Evolutionary conservation across 2,888 invertebrate species (phyloP).

Genomic region (Erebia aethiops): DNA sequence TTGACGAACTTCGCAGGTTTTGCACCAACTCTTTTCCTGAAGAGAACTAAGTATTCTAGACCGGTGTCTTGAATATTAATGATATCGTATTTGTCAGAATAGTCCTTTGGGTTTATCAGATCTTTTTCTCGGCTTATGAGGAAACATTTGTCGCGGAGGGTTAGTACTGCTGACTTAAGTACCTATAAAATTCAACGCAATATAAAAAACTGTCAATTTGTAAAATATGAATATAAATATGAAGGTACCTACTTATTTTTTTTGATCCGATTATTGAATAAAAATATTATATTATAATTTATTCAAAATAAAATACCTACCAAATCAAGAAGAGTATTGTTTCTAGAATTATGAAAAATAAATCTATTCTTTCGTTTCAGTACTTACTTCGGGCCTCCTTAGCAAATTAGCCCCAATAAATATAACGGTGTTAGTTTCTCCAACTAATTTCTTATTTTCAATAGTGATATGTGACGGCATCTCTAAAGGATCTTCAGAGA

Average conservation of each 20-base stretch:
- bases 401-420: slow-evolving; percentile 81
- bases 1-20: slow-evolving; percentile 76
- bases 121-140: slow-evolving; percentile 83
- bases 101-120: slow-evolving; percentile 69
- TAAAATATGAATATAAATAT: background rate
- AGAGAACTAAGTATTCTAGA: slow-evolving; percentile 78
- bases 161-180: slow-evolving; percentile 69
- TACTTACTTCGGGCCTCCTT: slow-evolving; percentile 71
- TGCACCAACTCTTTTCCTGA: slow-evolving; percentile 74
- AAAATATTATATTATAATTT: no score
- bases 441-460: slow-evolving; percentile 84
- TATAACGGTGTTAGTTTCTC: slow-evolving; percentile 77
- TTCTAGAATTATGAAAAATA: no score
- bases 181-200: slow-evolving; percentile 52
- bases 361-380: background rate
- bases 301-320: no score
- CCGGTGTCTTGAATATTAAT: slow-evolving; percentile 75
- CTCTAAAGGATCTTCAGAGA: slow-evolving; percentile 76
- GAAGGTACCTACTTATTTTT: no score
- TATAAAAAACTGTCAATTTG: background rate
- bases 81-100: slow-evolving; percentile 73
- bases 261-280: no score
- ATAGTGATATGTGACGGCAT: slow-evolving; percentile 80
- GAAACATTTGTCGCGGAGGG: slow-evolving; percentile 84
- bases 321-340: no score